Evolutionary conservation across 2,888 invertebrate species (phyloP).

Genomic region (Ditula angustiorana): DNA sequence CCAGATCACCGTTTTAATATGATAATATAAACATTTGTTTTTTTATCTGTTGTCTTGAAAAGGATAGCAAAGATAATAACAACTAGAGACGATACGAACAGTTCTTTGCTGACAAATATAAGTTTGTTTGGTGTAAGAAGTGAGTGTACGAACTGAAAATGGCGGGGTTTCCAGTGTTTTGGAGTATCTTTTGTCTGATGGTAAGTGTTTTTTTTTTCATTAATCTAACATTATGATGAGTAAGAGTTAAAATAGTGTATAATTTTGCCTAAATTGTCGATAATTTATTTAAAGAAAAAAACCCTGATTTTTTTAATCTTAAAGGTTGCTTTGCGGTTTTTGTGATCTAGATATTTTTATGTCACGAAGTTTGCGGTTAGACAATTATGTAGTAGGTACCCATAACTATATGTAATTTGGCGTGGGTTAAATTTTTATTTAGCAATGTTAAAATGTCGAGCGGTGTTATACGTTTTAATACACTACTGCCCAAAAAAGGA

Average conservation of each 20-base stretch:
- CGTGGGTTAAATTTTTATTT: neutral
- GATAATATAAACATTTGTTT: conserved; percentile 38
- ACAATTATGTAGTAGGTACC: neutral
- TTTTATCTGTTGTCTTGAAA: conserved; percentile 37
- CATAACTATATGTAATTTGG: neutral
- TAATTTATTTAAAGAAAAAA: neutral
- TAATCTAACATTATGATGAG: no score
- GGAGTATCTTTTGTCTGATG: conserved; percentile 54
- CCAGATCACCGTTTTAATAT: conserved; percentile 51
- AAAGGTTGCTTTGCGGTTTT: conserved; percentile 3
- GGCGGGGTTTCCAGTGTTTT: conserved; percentile 52
- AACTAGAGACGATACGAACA: conserved; percentile 51
- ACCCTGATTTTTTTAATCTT: neutral
- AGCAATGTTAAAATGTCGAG: neutral
- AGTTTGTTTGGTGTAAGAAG: conserved; percentile 72
- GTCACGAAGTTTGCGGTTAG: conserved; percentile 12
- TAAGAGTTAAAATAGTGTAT: no score
- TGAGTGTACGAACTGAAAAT: conserved; percentile 60
- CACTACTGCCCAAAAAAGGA: no score
- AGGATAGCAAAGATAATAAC: conserved; percentile 48
- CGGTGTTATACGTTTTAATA: neutral
- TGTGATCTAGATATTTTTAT: conserved; percentile 8
- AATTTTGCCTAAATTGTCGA: no score
- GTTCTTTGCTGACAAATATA: conserved; percentile 70
- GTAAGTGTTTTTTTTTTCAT: conserved; percentile 67